Evolutionary conservation across 2,113 vertebrate genomes (phyloP), one percentile per base, ranked within the genome.

Genomic region (Cyanistes caeruleus): DNA sequence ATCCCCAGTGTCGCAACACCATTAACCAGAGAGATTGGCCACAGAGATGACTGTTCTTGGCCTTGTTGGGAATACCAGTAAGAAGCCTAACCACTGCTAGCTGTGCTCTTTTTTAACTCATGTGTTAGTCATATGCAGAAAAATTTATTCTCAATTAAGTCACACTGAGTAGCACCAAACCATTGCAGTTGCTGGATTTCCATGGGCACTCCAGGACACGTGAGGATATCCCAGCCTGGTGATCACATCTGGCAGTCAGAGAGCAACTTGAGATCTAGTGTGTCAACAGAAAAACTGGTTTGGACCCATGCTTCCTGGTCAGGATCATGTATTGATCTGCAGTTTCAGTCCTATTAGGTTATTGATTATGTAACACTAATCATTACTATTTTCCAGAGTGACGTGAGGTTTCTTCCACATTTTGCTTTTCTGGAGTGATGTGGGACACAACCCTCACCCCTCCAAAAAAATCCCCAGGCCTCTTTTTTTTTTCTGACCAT

Each of bases 391-490:
- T 73, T 51, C 80, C n/a, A 70, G 37, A n/a, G 6, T 60, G 31
- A 23, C 5, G 5, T 33, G 59, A 62, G 27, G 11, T 68, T 89
- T 59, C 37, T 12, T 30, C 11, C 8, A 60, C 3, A 1, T 75
- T 87, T 56, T 64, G 2, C 11, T 87, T 85, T 89, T 46, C 53
- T 80, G n/a, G 23, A 64, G 18, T n/a, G 23, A 31, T 13, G 27
- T 56, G 15, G 5, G 20, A 53, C 14, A 79, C 31, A 56, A 28
- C 24, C 2, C 1, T 9, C 8, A 13, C 1, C 15, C 5, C 7
- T 30, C 48, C 17, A 24, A 48, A 8, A 70, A 52, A 31, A 12
- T 43, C 1, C 6, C 2, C 13, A 23, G 20, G 6, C 5, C 7
- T 15, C 5, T 75, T 41, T 7, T 56, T 67, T 79, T 67, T 79